Base-by-base conservation (phyloP, 2,888 invertebrate species). In the Stenodema calcarata region DNA sequence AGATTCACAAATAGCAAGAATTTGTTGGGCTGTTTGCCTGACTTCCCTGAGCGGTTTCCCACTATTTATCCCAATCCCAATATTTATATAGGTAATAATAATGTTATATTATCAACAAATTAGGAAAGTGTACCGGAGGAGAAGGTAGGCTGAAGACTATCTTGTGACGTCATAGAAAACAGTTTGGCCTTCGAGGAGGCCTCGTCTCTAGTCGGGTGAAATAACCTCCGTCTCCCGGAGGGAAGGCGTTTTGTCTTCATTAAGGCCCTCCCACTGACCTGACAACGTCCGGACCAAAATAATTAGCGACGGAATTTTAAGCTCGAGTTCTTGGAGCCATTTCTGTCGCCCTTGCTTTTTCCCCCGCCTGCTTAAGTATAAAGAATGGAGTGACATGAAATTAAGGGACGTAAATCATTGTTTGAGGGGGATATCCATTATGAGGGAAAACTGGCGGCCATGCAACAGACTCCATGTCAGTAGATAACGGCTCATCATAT, bases 291-390 rank as follows among this genome's bases (percentile, higher is more conserved):
- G 12, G 44, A 18, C 44, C 78, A 11, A 78, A 78, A 78, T 78
- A 78, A 78, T 78, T 78, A 78, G 78, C 78, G 78, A 44, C 42
- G 44, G 78, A 78, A 78, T 78, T 78, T 78, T 44, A 78, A 78
- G 78, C 78, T 78, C 44, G 42, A 14, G 78, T 14, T 23, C 78
- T 78, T 27, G 78, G 18, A 27, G 14, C 23, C 47, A 14, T 47
- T 47, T 12, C 47, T 47, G 47, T 9, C 62, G 11, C 3, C 27
- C 42, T 1, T n/a, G 18, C 18, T 44, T 14, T 44, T 1, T 44
- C 75, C 28, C n/a, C 35, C 35, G 4, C 35, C 35, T 7, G 28
- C n/a, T 44, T 44, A 78, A 78, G 44, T 27, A 27, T 78, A 42
- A 78, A 78, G n/a, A 44, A 78, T 44, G 44, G 78, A 23, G 27